These are phyloP conservation scores for Pocillopora damicornis DNA, from an alignment of 64 coral and sea anemone genomes.

Conservation along the genomic window DNA sequence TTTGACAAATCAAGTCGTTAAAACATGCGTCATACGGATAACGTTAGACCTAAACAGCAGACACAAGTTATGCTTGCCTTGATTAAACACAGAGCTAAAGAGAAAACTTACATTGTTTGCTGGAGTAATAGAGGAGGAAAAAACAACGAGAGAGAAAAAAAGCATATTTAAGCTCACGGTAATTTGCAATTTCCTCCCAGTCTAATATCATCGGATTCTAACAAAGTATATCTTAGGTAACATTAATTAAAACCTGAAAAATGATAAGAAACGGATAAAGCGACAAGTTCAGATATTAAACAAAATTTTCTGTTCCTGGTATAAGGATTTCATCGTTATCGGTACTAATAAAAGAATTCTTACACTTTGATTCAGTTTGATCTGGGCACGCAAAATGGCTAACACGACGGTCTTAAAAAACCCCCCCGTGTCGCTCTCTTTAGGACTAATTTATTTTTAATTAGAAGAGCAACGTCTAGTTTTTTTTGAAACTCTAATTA, in stretches of 20 bases:
- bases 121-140: not conserved
- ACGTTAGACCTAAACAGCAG: not conserved
- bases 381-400: not conserved
- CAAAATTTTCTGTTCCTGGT: not conserved
- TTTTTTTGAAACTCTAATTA: slow-evolving; percentile 36
- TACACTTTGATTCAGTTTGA: not conserved
- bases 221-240: not conserved
- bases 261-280: not conserved
- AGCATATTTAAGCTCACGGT: not conserved
- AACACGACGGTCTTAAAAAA: not conserved
- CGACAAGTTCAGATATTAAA: not conserved
- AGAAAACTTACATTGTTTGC: not conserved
- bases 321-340: not conserved
- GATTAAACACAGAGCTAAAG: not conserved
- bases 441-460: slow-evolving; percentile 36
- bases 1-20: slow-evolving; percentile 23
- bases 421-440: not conserved
- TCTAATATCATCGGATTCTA: not conserved
- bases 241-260: not conserved
- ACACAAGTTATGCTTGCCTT: not conserved
- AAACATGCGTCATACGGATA: not conserved
- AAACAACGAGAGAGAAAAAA: not conserved
- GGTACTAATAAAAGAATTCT: not conserved
- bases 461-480: slow-evolving; percentile 36
- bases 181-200: not conserved